A percentile compares a stretch with the other conserved stretches of the same genome.
Evolutionary conservation across 2,113 vertebrate genomes (phyloP).

Genomic region (Speoplatyrhinus poulsoni): DNA sequence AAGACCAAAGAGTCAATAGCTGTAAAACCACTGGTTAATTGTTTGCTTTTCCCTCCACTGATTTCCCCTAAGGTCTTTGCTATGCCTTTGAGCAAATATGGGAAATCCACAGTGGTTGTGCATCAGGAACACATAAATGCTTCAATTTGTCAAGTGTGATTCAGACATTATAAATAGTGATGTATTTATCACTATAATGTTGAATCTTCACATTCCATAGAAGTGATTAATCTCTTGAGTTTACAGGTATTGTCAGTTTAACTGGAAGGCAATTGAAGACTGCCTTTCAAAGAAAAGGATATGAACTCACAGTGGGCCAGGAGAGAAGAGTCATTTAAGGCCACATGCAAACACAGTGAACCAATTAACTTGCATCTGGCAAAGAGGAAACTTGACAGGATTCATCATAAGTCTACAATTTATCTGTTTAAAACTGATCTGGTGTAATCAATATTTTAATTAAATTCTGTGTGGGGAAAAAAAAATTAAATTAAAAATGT

Average conservation of each 20-base stretch:
- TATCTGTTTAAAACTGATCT: slow-evolving; percentile 33
- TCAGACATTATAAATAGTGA: slow-evolving; percentile 33
- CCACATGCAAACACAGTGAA: slow-evolving; percentile 57
- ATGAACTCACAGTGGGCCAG: slow-evolving; percentile 50
- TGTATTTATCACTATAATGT: slow-evolving; percentile 26
- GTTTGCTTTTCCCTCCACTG: slow-evolving; percentile 30
- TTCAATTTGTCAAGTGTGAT: slow-evolving; percentile 32
- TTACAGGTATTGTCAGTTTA: slow-evolving; percentile 7
- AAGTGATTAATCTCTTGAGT: slow-evolving; percentile 31
- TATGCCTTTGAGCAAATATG: slow-evolving; percentile 12
- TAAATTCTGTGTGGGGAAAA: slow-evolving; percentile 12
- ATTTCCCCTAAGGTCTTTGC: slow-evolving; percentile 19
- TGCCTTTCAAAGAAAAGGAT: slow-evolving; percentile 42
- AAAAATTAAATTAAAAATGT: slow-evolving; percentile 6
- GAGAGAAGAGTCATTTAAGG: slow-evolving; percentile 52
- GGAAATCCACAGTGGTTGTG: slow-evolving; percentile 28
- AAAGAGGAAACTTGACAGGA: slow-evolving; percentile 33
- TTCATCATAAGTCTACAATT: slow-evolving; percentile 36
- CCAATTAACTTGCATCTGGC: slow-evolving; percentile 54
- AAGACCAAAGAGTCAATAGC: background rate
- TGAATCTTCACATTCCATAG: slow-evolving; percentile 19
- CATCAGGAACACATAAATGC: slow-evolving; percentile 21
- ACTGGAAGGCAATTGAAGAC: slow-evolving; percentile 36
- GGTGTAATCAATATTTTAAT: slow-evolving; percentile 50
- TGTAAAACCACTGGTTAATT: slow-evolving; percentile 24